Conservation (phyloP, 1,140 invertebrate species). For the Drosophila malerkotliana region DNA sequence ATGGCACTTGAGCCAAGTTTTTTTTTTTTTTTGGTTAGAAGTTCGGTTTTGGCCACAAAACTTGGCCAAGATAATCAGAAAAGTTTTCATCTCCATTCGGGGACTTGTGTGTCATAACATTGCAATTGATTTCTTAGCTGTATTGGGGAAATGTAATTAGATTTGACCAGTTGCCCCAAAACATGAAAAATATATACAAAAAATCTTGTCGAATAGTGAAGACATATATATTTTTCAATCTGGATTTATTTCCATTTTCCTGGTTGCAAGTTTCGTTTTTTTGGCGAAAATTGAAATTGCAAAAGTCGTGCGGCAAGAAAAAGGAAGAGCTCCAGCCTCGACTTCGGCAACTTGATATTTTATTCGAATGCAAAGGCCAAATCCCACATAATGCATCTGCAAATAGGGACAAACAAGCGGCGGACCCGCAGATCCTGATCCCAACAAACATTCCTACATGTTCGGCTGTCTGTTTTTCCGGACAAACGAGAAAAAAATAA, state of each 20-base stretch:
- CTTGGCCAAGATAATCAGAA: constrained; percentile 3
- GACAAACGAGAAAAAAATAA: background rate
- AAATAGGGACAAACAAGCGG: constrained; percentile 46
- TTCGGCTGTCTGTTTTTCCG: constrained; percentile 9
- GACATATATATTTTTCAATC: background rate
- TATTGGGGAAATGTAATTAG: background rate
- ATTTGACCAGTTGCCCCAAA: constrained; percentile 2
- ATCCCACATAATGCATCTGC: constrained; percentile 77
- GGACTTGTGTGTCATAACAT: constrained; percentile 6
- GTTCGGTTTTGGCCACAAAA: background rate
- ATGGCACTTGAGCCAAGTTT: background rate
- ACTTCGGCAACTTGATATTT: constrained; percentile 70
- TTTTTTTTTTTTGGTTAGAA: constrained; percentile 1
- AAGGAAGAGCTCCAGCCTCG: constrained; percentile 11
- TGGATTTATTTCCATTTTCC: constrained; percentile 1
- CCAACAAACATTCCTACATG: constrained; percentile 1
- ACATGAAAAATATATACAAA: background rate
- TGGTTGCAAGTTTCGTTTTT: background rate
- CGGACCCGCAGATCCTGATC: constrained; percentile 10
- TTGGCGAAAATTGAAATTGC: constrained; percentile 66
- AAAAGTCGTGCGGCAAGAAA: constrained; percentile 39
- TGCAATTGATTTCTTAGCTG: constrained; percentile 1
- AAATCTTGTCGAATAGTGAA: too few species aligned
- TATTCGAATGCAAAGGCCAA: constrained; percentile 70
- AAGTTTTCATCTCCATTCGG: background rate